These are phyloP conservation scores for Podarcis siculus DNA, from an alignment of 2,797 vertebrate genomes.

Conservation along the genomic window DNA sequence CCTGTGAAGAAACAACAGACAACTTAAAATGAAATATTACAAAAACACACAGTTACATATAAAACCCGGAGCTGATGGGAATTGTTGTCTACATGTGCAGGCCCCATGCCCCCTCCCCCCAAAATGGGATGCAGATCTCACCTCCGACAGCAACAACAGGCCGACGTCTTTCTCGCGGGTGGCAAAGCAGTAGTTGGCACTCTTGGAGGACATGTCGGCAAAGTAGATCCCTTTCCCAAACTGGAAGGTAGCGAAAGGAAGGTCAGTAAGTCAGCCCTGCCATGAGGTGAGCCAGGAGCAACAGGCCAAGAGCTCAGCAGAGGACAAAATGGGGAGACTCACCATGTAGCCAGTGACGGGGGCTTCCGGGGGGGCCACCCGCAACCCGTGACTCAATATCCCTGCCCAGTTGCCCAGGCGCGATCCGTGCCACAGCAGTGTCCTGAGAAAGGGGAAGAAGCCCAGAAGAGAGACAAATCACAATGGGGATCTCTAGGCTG, in stretches of 20 bases:
- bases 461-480: background rate
- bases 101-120: background rate
- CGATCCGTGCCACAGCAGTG: conserved; percentile 91
- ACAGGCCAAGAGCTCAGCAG: background rate
- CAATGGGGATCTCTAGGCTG: background rate
- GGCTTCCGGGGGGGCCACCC: conserved; percentile 89
- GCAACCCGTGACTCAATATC: conserved; percentile 88
- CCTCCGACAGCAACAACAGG: conserved; percentile 88
- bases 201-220: conserved; percentile 94
- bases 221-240: conserved; percentile 96
- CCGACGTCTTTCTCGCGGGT: conserved; percentile 79
- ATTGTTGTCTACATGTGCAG: background rate
- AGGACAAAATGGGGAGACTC: conserved; percentile 26
- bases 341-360: conserved; percentile 94
- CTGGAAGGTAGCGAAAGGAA: conserved; percentile 66
- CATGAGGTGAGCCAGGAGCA: too few relatives aligned
- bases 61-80: too few relatives aligned
- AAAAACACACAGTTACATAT: too few relatives aligned
- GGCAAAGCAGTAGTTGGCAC: conserved; percentile 92
- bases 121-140: conserved; percentile 52
- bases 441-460: conserved; percentile 72
- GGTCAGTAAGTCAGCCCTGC: too few relatives aligned
- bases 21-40: too few relatives aligned
- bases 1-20: too few relatives aligned
- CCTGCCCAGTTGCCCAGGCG: conserved; percentile 91